Evolutionary conservation across 2,113 vertebrate genomes (phyloP).

Genomic region (Oxyura jamaicensis): DNA sequence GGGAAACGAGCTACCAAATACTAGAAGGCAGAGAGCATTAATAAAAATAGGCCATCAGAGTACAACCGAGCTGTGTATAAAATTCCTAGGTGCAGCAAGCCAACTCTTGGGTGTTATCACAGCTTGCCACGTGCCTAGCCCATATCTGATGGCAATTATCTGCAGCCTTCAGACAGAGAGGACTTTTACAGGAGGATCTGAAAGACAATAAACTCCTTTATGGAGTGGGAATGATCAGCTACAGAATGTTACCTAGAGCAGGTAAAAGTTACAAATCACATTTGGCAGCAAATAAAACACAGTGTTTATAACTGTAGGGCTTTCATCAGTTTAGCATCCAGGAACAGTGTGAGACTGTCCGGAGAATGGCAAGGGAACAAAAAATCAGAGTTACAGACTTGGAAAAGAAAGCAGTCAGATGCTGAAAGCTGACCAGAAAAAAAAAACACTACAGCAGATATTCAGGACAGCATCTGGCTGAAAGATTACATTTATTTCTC

Average conservation of each 20-base stretch:
- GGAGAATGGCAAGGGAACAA: background rate
- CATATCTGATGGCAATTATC: background rate
- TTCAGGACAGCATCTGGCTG: background rate
- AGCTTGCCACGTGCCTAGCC: slow-evolving; percentile 23
- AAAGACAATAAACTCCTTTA: background rate
- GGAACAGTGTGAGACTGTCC: background rate
- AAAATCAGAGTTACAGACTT: background rate
- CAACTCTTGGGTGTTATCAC: slow-evolving; percentile 35
- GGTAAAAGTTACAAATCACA: background rate
- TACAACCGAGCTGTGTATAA: background rate
- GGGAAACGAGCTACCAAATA: background rate
- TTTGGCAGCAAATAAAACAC: background rate
- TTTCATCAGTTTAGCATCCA: background rate
- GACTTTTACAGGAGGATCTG: background rate
- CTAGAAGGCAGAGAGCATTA: background rate
- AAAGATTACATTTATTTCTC: background rate
- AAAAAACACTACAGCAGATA: background rate
- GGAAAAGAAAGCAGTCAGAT: background rate
- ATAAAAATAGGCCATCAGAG: background rate
- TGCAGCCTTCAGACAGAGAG: background rate
- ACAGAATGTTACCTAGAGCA: background rate
- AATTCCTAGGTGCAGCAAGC: slow-evolving; percentile 7
- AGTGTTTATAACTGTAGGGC: background rate
- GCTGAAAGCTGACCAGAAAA: background rate
- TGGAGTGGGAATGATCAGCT: background rate